Conservation (phyloP, 2,113 vertebrate species). For the Galbula dea region DNA sequence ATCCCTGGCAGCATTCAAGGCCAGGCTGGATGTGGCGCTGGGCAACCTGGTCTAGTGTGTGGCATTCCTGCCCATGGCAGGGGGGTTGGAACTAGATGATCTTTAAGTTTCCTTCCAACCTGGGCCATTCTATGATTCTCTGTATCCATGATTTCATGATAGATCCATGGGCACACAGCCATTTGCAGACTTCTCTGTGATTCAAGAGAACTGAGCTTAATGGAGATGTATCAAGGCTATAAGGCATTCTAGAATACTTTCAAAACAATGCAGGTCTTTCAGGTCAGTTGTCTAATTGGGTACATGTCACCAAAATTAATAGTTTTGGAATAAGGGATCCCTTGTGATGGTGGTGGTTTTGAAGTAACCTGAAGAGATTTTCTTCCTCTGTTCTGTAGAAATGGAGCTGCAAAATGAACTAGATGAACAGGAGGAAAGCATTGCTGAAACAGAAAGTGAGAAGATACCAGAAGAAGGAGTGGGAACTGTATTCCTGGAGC, state of each 20-base stretch:
- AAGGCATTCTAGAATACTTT: not conserved
- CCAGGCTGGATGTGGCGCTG: too few species aligned
- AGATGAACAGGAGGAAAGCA: not conserved
- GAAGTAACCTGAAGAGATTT: not conserved
- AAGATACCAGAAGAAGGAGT: constrained; percentile 74
- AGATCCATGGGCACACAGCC: not conserved
- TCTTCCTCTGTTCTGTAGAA: constrained; percentile 70
- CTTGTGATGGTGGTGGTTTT: not conserved
- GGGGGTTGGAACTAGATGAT: too few species aligned
- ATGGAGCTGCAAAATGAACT: constrained; percentile 79
- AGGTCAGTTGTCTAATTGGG: not conserved
- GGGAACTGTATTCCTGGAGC: constrained; percentile 78
- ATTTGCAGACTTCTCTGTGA: not conserved
- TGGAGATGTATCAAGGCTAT: not conserved
- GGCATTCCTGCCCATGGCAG: too few species aligned
- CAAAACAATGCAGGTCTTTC: not conserved
- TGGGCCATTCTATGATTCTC: too few species aligned
- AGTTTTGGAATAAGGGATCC: not conserved
- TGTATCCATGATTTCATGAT: not conserved
- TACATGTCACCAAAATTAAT: not conserved
- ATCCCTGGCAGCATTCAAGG: too few species aligned
- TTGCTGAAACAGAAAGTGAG: constrained; percentile 57
- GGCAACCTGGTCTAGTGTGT: too few species aligned
- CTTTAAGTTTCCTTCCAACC: too few species aligned
- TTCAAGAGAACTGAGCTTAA: not conserved